These are phyloP conservation scores for Agrotis segetum DNA, from an alignment of 2,888 invertebrate species.

Conservation along the genomic window DNA sequence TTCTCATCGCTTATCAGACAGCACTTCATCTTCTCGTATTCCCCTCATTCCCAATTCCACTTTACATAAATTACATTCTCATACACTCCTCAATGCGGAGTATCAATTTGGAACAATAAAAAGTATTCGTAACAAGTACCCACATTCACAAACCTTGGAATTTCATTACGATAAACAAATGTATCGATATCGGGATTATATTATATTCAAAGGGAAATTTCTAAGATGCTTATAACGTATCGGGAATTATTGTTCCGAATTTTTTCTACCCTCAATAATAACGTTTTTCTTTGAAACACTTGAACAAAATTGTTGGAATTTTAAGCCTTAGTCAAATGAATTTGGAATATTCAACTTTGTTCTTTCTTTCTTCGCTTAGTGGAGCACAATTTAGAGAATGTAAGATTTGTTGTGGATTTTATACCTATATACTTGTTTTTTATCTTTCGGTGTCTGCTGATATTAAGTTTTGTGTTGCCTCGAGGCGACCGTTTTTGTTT, in stretches of 20 bases:
- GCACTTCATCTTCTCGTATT: slow-evolving; percentile 25
- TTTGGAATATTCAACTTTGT: slow-evolving; percentile 61
- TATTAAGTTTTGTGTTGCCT: slow-evolving; percentile 41
- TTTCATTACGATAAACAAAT: slow-evolving; percentile 62
- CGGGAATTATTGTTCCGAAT: slow-evolving; percentile 62
- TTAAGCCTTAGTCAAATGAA: slow-evolving; percentile 51
- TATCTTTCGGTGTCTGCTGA: slow-evolving; percentile 40
- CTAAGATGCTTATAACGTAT: slow-evolving; percentile 66
- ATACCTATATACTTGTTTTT: slow-evolving; percentile 17
- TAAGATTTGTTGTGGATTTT: slow-evolving; percentile 52
- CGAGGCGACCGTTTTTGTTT: slow-evolving; percentile 19
- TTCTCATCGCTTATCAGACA: slow-evolving; percentile 22
- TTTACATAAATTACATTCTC: slow-evolving; percentile 53
- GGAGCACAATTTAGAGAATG: slow-evolving; percentile 40
- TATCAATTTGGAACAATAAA: slow-evolving; percentile 47
- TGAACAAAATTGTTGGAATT: slow-evolving; percentile 48
- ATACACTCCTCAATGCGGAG: slow-evolving; percentile 30
- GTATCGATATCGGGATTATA: slow-evolving; percentile 51
- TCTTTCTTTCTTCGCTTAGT: slow-evolving; percentile 41
- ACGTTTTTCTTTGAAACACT: slow-evolving; percentile 58
- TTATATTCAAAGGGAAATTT: slow-evolving; percentile 57
- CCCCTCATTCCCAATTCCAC: slow-evolving; percentile 15
- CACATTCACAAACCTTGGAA: slow-evolving; percentile 49
- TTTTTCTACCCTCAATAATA: slow-evolving; percentile 53
- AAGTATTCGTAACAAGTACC: slow-evolving; percentile 45